Evolutionary conservation across 2,113 vertebrate genomes (phyloP).

Genomic region (Lamprologus tigripictilis): DNA sequence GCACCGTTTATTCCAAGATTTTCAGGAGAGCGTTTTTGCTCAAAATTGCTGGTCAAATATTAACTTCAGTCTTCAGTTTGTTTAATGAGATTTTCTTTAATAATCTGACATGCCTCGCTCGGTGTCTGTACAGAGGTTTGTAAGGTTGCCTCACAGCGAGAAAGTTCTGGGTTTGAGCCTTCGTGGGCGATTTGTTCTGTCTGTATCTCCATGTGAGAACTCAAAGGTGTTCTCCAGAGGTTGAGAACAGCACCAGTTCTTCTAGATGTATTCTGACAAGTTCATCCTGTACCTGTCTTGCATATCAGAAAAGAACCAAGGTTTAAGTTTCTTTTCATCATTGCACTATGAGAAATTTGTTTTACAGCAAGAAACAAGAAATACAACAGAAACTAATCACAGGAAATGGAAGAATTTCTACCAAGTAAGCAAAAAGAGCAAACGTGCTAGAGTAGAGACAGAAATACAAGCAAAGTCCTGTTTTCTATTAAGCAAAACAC

Average conservation of each 20-base stretch:
- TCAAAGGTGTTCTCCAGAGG: not conserved
- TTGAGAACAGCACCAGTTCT: rapidly evolving
- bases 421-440: not conserved
- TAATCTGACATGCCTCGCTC: not conserved
- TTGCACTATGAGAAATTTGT: not conserved
- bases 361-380: not conserved
- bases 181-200: not conserved
- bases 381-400: not conserved
- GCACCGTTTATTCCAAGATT: not conserved
- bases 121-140: not conserved
- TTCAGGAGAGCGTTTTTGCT: not conserved
- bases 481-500: not conserved
- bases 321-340: not conserved
- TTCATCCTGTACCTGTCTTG: not conserved
- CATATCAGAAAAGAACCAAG: not conserved
- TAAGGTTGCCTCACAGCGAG: not conserved
- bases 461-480: not conserved
- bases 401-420: not conserved
- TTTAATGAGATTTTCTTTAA: not conserved
- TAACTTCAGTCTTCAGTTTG: rapidly evolving
- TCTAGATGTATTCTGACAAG: not conserved
- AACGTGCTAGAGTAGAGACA: not conserved
- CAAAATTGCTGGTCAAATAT: not conserved
- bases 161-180: not conserved
- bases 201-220: not conserved